Conservation (phyloP, 1,140 invertebrate species). For the Trichonephila clavipes region DNA sequence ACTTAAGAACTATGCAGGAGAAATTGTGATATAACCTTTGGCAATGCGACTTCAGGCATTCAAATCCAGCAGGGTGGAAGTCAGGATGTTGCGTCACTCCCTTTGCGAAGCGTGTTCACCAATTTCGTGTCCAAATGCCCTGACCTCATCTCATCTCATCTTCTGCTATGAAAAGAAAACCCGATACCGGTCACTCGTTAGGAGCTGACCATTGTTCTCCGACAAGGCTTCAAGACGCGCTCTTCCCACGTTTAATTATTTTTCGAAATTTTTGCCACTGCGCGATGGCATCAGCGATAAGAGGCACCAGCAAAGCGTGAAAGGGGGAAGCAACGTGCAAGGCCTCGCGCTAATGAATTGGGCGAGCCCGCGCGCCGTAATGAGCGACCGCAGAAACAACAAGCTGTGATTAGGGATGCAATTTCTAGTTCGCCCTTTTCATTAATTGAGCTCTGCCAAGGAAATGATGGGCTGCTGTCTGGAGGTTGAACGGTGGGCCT, state of each 20-base stretch:
- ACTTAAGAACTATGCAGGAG: no score
- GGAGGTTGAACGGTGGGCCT: background rate
- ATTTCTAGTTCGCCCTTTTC: background rate
- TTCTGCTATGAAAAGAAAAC: background rate
- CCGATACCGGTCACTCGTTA: background rate
- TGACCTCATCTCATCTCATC: background rate
- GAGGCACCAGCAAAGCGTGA: background rate
- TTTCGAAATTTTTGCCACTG: background rate
- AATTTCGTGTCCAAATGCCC: background rate
- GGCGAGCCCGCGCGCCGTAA: background rate
- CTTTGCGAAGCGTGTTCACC: no score
- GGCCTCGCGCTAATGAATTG: background rate
- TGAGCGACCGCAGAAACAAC: constrained; percentile 7
- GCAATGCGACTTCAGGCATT: no score
- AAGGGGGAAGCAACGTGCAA: background rate
- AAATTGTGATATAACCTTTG: no score
- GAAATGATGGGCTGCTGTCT: constrained; percentile 1
- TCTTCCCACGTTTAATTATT: background rate
- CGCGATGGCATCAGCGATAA: background rate
- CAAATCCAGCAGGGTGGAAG: no score
- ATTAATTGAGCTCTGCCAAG: background rate
- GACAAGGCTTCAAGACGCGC: background rate
- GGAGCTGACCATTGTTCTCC: background rate
- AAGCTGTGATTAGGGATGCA: background rate
- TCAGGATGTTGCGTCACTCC: no score